A percentile compares a stretch with the other conserved stretches of the same genome.
Evolutionary conservation across 2,888 invertebrate species (phyloP).

Genomic region (Syrphus vitripennis): DNA sequence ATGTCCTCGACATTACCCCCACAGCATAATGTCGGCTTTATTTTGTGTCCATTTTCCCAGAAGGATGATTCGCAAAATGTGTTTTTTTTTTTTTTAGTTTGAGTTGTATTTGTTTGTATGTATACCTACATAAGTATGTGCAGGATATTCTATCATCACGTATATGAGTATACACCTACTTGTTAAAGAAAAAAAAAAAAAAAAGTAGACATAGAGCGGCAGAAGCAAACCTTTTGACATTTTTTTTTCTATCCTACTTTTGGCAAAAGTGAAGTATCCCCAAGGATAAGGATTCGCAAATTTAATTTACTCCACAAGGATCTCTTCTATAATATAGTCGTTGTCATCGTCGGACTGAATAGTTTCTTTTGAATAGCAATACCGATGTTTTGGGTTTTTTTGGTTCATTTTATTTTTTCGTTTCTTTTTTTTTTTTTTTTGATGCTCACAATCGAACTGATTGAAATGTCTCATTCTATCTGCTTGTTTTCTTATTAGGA

Average conservation of each 20-base stretch:
- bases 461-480: slow-evolving; percentile 27
- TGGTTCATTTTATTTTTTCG: background rate
- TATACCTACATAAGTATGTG: slow-evolving; percentile 1
- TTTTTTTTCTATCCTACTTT: slow-evolving; percentile 21
- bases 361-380: slow-evolving; percentile 42
- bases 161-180: slow-evolving; percentile 51
- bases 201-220: background rate
- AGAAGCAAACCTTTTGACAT: slow-evolving; percentile 34
- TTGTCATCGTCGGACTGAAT: slow-evolving; percentile 17
- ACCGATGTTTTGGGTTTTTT: slow-evolving; percentile 9
- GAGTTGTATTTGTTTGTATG: background rate
- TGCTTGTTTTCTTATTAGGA: slow-evolving; percentile 16
- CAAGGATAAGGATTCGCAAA: slow-evolving; percentile 53
- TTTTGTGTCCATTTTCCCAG: slow-evolving; percentile 54
- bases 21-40: slow-evolving; percentile 49
- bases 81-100: slow-evolving; percentile 19
- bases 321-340: too few species aligned
- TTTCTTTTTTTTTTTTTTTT: background rate
- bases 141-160: slow-evolving; percentile 27
- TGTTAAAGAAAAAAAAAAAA: background rate
- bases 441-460: slow-evolving; percentile 47
- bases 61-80: slow-evolving; percentile 61
- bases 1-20: slow-evolving; percentile 50
- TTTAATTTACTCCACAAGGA: slow-evolving; percentile 63
- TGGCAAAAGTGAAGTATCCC: slow-evolving; percentile 46